Evolutionary conservation across 2,888 invertebrate genomes (phyloP).

Genomic region (Drosophila bunnanda): DNA sequence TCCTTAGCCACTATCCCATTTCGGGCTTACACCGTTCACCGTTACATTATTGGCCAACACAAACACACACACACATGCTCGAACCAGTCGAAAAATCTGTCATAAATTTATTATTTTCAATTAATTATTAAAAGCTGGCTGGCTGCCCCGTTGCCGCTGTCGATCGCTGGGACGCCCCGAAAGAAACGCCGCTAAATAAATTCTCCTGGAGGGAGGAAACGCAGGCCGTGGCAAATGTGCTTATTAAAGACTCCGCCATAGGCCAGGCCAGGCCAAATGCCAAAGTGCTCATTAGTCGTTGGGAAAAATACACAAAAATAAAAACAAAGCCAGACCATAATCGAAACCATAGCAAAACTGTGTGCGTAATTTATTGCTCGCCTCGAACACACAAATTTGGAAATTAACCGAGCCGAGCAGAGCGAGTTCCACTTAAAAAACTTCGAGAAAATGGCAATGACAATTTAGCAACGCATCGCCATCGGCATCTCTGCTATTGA

Average conservation of each 20-base stretch:
- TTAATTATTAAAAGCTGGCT: constrained; percentile 63
- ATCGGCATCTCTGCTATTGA: constrained; percentile 70
- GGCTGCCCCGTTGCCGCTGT: constrained; percentile 39
- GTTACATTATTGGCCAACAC: constrained; percentile 67
- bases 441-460: constrained; percentile 50
- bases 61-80: constrained; percentile 52
- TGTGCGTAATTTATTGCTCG: constrained; percentile 75
- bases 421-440: constrained; percentile 30
- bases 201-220: constrained; percentile 37
- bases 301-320: not conserved
- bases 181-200: constrained; percentile 72
- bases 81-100: constrained; percentile 71
- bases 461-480: constrained; percentile 74
- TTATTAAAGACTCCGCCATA: constrained; percentile 55
- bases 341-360: constrained; percentile 42
- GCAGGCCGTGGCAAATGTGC: constrained; percentile 36
- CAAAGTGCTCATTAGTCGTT: constrained; percentile 73
- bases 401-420: constrained; percentile 22
- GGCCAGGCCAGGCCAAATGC: constrained; percentile 68
- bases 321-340: not conserved
- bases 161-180: constrained; percentile 63
- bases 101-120: constrained; percentile 80
- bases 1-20: constrained; percentile 10
- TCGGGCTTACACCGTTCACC: constrained; percentile 56
- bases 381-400: constrained; percentile 41